Evolutionary conservation across 2,113 vertebrate species (phyloP).

Genomic region (Callaeas wilsoni): DNA sequence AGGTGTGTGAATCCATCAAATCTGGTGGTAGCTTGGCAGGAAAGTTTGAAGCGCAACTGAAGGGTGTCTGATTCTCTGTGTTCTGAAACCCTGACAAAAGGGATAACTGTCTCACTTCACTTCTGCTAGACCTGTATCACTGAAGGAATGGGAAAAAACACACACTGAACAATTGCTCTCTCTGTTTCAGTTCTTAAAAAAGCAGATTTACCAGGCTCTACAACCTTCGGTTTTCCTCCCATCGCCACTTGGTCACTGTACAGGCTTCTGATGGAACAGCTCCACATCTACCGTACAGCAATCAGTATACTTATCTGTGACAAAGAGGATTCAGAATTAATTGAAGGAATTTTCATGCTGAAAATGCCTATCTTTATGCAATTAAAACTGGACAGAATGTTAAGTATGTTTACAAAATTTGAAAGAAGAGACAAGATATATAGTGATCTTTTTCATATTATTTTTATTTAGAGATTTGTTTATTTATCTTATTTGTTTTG

Average conservation of each 20-base stretch:
- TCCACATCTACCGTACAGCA: background rate
- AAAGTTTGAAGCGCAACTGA: background rate
- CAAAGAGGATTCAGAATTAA: background rate
- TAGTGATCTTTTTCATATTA: background rate
- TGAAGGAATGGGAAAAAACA: background rate
- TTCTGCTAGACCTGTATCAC: background rate
- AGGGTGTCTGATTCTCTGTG: background rate
- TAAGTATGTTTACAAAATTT: background rate
- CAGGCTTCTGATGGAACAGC: no score
- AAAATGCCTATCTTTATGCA: background rate
- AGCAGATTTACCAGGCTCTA: background rate
- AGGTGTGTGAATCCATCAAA: background rate
- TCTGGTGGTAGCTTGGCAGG: background rate
- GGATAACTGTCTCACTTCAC: background rate
- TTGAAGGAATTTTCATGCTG: background rate
- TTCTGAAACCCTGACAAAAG: background rate
- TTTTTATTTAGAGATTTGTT: no score
- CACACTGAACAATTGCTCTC: background rate
- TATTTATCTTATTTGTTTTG: background rate
- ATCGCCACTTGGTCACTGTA: background rate
- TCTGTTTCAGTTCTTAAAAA: background rate
- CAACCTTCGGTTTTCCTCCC: background rate
- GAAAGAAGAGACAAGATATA: background rate
- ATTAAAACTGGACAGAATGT: background rate
- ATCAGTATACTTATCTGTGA: background rate